These are phyloP conservation scores for Varanus salvator DNA, from an alignment of 2,113 vertebrate species.

Conservation along the genomic window DNA sequence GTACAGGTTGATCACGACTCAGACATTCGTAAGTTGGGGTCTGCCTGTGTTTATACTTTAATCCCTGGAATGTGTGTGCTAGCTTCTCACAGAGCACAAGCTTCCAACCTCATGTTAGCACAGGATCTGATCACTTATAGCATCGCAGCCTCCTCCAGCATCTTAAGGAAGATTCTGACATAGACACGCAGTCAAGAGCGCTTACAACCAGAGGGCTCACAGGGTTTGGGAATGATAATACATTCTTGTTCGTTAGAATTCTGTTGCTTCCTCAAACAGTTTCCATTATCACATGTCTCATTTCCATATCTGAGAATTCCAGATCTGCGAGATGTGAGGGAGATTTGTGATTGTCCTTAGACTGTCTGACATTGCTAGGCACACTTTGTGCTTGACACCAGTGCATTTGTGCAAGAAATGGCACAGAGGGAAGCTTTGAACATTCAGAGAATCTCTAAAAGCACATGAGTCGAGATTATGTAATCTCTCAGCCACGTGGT, in stretches of 20 bases:
- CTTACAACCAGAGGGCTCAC: slow-evolving; percentile 37
- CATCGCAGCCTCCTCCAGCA: too few relatives aligned
- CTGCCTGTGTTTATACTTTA: background rate
- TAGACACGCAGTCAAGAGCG: rapidly evolving
- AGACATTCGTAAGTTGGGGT: too few relatives aligned
- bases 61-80: background rate
- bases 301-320: slow-evolving; percentile 65
- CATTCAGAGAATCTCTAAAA: slow-evolving; percentile 64
- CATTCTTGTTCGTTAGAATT: slow-evolving; percentile 25
- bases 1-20: too few relatives aligned
- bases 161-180: background rate
- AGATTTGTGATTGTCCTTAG: slow-evolving; percentile 59
- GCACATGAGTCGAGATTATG: slow-evolving; percentile 60
- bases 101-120: background rate
- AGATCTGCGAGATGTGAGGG: slow-evolving; percentile 53
- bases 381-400: slow-evolving; percentile 61
- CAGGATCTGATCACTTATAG: background rate
- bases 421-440: slow-evolving; percentile 61
- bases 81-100: background rate
- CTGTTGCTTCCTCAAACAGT: slow-evolving; percentile 38
- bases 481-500: slow-evolving; percentile 59
- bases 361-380: slow-evolving; percentile 64
- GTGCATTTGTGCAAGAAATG: slow-evolving; percentile 61
- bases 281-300: slow-evolving; percentile 55
- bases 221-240: slow-evolving; percentile 16